Conservation (phyloP, 2,113 vertebrate species). For the Epinephelus cyanopodus region DNA sequence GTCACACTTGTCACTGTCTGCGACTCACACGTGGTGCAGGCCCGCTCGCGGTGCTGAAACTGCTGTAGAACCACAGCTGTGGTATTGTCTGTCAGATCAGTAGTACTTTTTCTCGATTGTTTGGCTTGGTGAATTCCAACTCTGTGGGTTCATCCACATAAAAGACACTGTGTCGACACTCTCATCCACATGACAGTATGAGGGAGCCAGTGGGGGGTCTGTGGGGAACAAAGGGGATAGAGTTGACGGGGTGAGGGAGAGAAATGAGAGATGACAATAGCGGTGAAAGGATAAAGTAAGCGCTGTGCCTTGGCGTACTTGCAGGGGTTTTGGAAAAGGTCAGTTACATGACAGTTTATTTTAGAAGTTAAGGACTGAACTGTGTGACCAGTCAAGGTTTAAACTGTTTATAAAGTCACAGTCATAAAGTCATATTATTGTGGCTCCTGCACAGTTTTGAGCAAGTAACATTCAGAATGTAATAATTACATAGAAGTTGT, state of each 20-base stretch:
- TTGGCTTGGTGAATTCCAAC: constrained; percentile 29
- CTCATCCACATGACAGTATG: constrained; percentile 23
- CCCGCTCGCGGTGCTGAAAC: background rate
- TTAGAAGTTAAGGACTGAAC: background rate
- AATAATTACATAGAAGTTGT: too few relatives aligned
- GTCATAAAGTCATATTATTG: background rate
- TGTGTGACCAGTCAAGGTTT: background rate
- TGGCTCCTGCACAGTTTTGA: background rate
- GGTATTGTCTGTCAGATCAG: constrained; percentile 26
- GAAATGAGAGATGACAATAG: background rate
- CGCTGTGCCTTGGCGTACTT: background rate
- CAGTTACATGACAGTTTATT: background rate
- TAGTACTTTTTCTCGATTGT: constrained; percentile 30
- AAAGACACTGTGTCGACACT: constrained; percentile 39
- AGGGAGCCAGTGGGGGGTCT: constrained; percentile 13
- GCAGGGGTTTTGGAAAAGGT: background rate
- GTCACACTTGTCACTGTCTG: background rate
- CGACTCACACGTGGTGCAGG: background rate
- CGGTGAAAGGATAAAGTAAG: background rate
- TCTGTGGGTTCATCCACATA: constrained; percentile 40
- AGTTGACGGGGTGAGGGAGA: constrained; percentile 5
- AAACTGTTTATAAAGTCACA: background rate
- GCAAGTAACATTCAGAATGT: too few relatives aligned
- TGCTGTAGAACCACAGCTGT: background rate
- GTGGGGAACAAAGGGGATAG: constrained; percentile 10